Evolutionary conservation across 2,797 vertebrate genomes (phyloP), one percentile per base, ranked within the genome.

Genomic region (Poeciliopsis gracilis): DNA sequence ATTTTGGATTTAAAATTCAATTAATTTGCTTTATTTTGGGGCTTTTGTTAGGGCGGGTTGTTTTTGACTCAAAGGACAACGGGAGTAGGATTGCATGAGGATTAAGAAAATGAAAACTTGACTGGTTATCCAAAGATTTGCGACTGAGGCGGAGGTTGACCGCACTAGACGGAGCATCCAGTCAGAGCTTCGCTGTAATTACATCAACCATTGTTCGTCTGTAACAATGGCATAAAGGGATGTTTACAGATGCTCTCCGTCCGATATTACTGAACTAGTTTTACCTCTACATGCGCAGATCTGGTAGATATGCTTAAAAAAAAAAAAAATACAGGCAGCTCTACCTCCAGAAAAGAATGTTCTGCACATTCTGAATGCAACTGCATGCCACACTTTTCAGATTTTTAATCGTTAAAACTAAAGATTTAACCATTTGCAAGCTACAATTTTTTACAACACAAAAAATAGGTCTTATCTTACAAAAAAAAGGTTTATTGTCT

Each of bases 401-500:
- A 70, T 43, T 45, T 70, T 69, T n/a, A 7, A 30, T 43, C 16
- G 25, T 28, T 28, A 70, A 45, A 70, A 45, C 23, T 7, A 11
- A 59, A 59, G 55, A 12, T 25, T 69, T 25, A 13, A n/a, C 6
- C 20, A 12, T 41, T 41, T 46, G 12, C 13, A 46, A 69, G 41
- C 23, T n/a, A 15, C 38, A 9, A 23, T 9, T 23, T 51, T 51
- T 51, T 43, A 13, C 2, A 70, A 70, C 25, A 43, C 53, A 43
- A n/a, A 57, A 23, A 59, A 45, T 10, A 28, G 36, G 72, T 55
- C 41, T 78, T 6, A 88, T 93, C 95, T 95, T 95, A 96, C 91
- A 95, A 96, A 96, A 90, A 94, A 94, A 93, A 69, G 55, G 89
- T 96, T 96, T 95, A 95, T 96, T 96, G 93, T 94, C 94, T 94